phyloP scores from a whole-genome alignment of 92 coral and sea anemone genomes.

The Hydrozoanthus gracilis region DNA sequence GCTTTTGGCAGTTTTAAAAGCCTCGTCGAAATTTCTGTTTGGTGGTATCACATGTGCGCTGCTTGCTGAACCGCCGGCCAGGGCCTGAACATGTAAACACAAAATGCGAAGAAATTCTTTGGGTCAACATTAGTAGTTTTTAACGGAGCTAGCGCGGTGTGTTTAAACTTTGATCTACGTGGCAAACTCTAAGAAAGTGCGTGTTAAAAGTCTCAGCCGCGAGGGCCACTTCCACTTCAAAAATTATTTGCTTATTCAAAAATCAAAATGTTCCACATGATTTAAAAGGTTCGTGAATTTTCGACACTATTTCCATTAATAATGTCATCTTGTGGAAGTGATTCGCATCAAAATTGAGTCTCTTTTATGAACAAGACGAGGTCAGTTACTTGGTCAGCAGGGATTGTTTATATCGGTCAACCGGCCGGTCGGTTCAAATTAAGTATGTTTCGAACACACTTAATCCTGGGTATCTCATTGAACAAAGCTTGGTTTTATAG shows the following conservation, averaged over 20 bases:
- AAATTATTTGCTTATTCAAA: background rate
- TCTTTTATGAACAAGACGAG: background rate
- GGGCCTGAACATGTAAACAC: background rate
- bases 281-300: background rate
- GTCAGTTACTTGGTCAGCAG: background rate
- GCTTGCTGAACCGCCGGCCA: constrained; percentile 3
- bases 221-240: background rate
- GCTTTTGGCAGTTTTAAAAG: background rate
- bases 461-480: background rate
- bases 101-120: background rate
- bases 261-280: background rate
- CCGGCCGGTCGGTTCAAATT: background rate
- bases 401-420: background rate
- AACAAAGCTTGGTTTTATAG: background rate
- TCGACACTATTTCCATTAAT: background rate
- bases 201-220: background rate
- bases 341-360: background rate
- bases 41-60: constrained; percentile 20
- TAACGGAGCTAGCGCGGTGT: background rate
- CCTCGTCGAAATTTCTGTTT: background rate
- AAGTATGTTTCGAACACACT: background rate
- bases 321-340: background rate
- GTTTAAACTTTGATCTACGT: background rate
- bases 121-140: background rate
- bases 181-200: background rate